Conservation (phyloP, 2,113 vertebrate genomes). For the Aplodontia rufa region DNA sequence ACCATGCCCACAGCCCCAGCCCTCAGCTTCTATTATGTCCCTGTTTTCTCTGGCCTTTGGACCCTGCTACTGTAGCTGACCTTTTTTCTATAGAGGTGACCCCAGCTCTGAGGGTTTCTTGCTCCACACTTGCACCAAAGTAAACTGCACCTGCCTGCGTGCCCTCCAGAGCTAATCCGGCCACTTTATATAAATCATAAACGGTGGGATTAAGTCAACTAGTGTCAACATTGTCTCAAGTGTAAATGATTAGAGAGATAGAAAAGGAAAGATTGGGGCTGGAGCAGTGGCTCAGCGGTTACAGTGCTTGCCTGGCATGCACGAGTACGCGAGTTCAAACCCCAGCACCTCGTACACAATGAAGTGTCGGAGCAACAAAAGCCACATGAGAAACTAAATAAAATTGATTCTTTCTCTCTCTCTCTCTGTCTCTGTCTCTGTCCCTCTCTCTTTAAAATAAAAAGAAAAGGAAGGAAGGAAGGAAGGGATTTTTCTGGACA, state of each 20-base stretch:
- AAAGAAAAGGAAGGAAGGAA: too few species aligned
- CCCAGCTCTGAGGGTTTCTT: neutral
- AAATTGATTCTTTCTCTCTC: too few species aligned
- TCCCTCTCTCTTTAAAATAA: too few species aligned
- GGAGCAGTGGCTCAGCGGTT: too few species aligned
- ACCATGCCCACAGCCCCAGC: neutral
- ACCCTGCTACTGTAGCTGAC: too few species aligned
- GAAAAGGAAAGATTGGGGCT: too few species aligned
- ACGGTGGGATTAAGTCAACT: neutral
- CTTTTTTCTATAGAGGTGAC: neutral
- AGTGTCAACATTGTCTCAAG: neutral
- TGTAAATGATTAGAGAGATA: neutral
- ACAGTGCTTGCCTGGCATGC: too few species aligned
- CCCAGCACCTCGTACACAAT: too few species aligned
- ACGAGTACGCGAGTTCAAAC: too few species aligned
- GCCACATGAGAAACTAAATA: too few species aligned
- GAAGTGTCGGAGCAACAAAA: too few species aligned
- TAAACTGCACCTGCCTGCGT: neutral
- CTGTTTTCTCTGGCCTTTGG: neutral
- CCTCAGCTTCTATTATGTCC: neutral
- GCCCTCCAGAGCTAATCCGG: neutral
- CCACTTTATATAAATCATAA: neutral
- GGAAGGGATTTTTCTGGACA: neutral
- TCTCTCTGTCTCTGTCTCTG: too few species aligned
- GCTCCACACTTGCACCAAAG: neutral